Evolutionary conservation across 2,888 invertebrate genomes (phyloP).

Genomic region (Sarcophaga subvicina): DNA sequence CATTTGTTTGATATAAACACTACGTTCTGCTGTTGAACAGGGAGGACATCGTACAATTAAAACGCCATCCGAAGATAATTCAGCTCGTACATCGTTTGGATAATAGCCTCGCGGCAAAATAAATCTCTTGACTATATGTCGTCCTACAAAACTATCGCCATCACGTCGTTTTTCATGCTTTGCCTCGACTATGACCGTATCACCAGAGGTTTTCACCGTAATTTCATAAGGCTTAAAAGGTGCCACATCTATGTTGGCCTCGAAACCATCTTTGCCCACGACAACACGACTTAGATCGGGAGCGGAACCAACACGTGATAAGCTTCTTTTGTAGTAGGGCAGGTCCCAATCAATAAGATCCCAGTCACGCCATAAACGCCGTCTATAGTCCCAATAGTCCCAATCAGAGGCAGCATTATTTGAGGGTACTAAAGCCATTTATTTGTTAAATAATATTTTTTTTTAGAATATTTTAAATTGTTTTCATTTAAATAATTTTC

Average conservation of each 20-base stretch:
- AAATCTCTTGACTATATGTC: slow-evolving; percentile 90
- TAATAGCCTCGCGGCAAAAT: slow-evolving; percentile 87
- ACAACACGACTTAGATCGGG: slow-evolving; percentile 80
- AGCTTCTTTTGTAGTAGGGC: slow-evolving; percentile 79
- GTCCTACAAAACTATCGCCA: slow-evolving; percentile 88
- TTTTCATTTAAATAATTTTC: slow-evolving; percentile 3
- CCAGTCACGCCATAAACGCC: slow-evolving; percentile 80
- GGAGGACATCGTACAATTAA: slow-evolving; percentile 88
- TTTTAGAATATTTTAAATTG: not conserved
- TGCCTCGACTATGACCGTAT: slow-evolving; percentile 85
- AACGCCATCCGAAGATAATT: slow-evolving; percentile 86
- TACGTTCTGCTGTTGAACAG: slow-evolving; percentile 83
- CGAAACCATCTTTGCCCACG: slow-evolving; percentile 86
- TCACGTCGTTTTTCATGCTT: slow-evolving; percentile 87
- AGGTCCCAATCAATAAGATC: slow-evolving; percentile 79
- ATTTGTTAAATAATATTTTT: not conserved
- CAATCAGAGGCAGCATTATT: slow-evolving; percentile 76
- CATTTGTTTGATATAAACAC: slow-evolving; percentile 88
- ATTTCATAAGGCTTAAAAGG: slow-evolving; percentile 87
- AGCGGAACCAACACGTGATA: slow-evolving; percentile 79
- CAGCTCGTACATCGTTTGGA: slow-evolving; percentile 87
- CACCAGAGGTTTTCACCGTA: slow-evolving; percentile 85
- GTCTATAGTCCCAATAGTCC: slow-evolving; percentile 80
- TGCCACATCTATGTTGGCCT: slow-evolving; percentile 86
- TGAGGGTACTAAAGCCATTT: slow-evolving; percentile 79